Evolutionary conservation across 1,140 invertebrate species (phyloP), one percentile per base, ranked within the genome.

Genomic region (Halotydeus destructor): DNA sequence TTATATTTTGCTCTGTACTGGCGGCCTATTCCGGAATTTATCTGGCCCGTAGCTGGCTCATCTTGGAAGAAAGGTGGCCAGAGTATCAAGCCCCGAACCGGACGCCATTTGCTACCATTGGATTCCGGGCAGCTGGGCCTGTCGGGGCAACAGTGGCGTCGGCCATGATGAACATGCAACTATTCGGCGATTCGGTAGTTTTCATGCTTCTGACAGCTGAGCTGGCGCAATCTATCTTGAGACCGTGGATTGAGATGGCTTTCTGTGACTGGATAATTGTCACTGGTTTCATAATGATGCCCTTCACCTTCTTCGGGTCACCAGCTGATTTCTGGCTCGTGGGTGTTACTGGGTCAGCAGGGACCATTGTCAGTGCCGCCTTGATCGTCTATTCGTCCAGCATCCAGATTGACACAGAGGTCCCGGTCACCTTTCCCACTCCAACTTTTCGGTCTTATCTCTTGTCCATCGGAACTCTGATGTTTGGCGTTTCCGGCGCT

Each of bases 151-250:
- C 14, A 14, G 37, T 43, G 38, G 5, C 8, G 22, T 34, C 45
- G 6, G 16, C 38, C 2, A n/a, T n/a, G n/a, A 43, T 72, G 8
- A 60, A 71, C 41, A 56, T 74, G 23, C 74, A 73, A 0, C 57
- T 76, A 35, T 76, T 76, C 56, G 75, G 76, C 2, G 69, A 66
- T 19, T 63, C 68, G 2, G 69, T 70, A n/a, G 75, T 78, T 3
- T 75, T 75, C 53, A 55, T 78, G 22, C 57, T 78, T 34, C 56
- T 78, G 23, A 67, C 71, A 0, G 65, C 75, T 0, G 66, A 73
- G 54, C 66, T 75, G 41, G 53, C 74, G 23, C 61, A 69, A 45
- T 63, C 67, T 38, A 50, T 76, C 16, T 54, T 73, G 28, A 49
- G 56, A 18, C 48, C 59, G 14, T 49, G 69, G 26, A 18, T 62